Conservation (phyloP, 1,140 invertebrate species). For the Pissodes strobi region DNA sequence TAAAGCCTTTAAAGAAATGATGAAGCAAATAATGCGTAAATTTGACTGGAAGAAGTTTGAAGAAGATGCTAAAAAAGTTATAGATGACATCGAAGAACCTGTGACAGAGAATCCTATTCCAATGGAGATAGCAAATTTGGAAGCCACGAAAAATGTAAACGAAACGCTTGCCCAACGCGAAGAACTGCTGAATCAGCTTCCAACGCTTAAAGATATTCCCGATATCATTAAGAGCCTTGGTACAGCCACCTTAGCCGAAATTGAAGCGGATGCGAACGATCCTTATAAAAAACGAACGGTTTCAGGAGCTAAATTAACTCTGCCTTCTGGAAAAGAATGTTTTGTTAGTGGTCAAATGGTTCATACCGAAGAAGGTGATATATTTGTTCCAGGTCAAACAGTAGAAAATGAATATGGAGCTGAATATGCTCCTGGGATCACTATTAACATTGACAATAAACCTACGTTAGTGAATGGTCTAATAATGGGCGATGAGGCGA, state of each 20-base stretch:
- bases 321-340: conserved; percentile 58
- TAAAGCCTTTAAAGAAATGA: conserved; percentile 63
- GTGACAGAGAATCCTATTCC: conserved; percentile 48
- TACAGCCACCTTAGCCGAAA: conserved; percentile 62
- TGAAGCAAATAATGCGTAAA: conserved; percentile 62
- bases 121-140: conserved; percentile 61
- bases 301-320: conserved; percentile 49
- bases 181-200: conserved; percentile 61
- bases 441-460: conserved; percentile 68
- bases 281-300: conserved; percentile 62
- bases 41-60: conserved; percentile 68
- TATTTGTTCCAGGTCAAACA: conserved; percentile 76
- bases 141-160: conserved; percentile 62
- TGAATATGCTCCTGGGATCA: conserved; percentile 74
- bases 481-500: conserved; percentile 51
- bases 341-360: conserved; percentile 72
- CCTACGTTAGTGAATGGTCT: conserved; percentile 67
- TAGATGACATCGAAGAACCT: conserved; percentile 56
- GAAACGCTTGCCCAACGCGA: conserved; percentile 59
- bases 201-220: conserved; percentile 66
- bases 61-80: conserved; percentile 59
- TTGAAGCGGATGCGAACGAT: conserved; percentile 64
- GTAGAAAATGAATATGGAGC: conserved; percentile 68
- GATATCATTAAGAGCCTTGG: conserved; percentile 66
- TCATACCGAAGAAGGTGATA: conserved; percentile 67